Evolutionary conservation across 1,140 invertebrate genomes (phyloP), one percentile per base, ranked within the genome.

Genomic region (Tetragonula clypearis): DNA sequence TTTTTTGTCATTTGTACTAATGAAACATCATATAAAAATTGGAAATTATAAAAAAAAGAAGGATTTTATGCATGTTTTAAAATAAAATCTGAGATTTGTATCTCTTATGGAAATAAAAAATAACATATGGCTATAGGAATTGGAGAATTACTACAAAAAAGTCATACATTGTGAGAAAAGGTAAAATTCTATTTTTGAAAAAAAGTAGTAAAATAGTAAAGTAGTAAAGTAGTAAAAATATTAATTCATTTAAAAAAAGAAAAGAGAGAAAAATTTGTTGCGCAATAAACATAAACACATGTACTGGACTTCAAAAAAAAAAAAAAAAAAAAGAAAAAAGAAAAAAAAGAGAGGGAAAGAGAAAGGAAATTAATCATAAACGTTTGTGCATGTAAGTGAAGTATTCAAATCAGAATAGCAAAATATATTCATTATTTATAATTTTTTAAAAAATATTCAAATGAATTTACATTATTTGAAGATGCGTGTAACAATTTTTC

Each of bases 231-330:
- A 35, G 35, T 49, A 74, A 35, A 1, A 17, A 60, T 26, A 73
- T 21, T 4, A 23, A 26, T 30, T 79, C 35, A 9, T 12, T 1
- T 15, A 35, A 35, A 69, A 49, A 15, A 72, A 49, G 17, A 21
- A 11, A 68, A 9, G 17, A 19, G 2, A 71, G 0, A 35, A 49
- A 53, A 35, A 55, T 15, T n/a, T 15, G n/a, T 23, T 21, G 23
- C 6, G 23, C 30, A 53, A 65, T 15, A 56, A 79, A 79, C 41
- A 84, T 56, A 84, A 72, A 84, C 68, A 79, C 56, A 79, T 79
- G 76, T 84, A 84, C 68, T 84, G 75, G 82, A 84, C 76, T 79
- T 53, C 76, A 8, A 35, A 35, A 35, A 35, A 35, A 35, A 35
- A 35, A 35, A 2, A 35, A 35, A 35, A 35, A 35, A 35, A 35